These are phyloP conservation scores for Pygocentrus nattereri DNA, from an alignment of 2,797 vertebrate genomes.

Conservation along the genomic window DNA sequence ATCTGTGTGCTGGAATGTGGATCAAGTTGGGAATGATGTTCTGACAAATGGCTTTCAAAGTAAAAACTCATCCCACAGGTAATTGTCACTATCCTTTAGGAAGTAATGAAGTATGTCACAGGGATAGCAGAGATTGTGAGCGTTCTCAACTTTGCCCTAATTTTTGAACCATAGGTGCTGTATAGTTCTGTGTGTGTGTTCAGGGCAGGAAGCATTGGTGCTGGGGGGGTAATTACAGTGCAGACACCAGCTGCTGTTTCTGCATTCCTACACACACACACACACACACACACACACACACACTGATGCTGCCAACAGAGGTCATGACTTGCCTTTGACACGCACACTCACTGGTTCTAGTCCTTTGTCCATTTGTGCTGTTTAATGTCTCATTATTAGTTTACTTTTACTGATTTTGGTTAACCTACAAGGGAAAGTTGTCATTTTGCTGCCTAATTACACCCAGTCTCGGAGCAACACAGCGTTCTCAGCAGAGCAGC, in stretches of 20 bases:
- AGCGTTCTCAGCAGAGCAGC: too few species aligned
- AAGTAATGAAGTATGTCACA: not conserved
- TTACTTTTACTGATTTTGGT: too few species aligned
- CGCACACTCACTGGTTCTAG: slow-evolving; percentile 16
- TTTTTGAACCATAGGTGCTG: slow-evolving; percentile 38
- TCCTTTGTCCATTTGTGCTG: not conserved
- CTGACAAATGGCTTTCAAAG: not conserved
- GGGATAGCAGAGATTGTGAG: not conserved
- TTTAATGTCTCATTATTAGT: not conserved
- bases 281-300: slow-evolving; percentile 29
- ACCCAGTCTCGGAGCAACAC: too few species aligned
- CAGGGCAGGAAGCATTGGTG: slow-evolving; percentile 84
- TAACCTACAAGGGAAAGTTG: too few species aligned
- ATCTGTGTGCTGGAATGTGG: not conserved
- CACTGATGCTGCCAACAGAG: slow-evolving; percentile 51
- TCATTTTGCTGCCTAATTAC: too few species aligned
- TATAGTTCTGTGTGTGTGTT: slow-evolving; percentile 52
- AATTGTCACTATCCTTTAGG: not conserved
- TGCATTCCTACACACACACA: slow-evolving; percentile 81
- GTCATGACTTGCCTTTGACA: slow-evolving; percentile 54
- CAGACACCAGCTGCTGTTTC: slow-evolving; percentile 90
- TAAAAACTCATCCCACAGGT: not conserved
- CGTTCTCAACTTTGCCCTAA: slow-evolving; percentile 49
- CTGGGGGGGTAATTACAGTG: slow-evolving; percentile 87
- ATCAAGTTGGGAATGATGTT: not conserved